These are phyloP conservation scores for Anolis carolinensis DNA, from an alignment of 2,113 vertebrate genomes.

Conservation along the genomic window DNA sequence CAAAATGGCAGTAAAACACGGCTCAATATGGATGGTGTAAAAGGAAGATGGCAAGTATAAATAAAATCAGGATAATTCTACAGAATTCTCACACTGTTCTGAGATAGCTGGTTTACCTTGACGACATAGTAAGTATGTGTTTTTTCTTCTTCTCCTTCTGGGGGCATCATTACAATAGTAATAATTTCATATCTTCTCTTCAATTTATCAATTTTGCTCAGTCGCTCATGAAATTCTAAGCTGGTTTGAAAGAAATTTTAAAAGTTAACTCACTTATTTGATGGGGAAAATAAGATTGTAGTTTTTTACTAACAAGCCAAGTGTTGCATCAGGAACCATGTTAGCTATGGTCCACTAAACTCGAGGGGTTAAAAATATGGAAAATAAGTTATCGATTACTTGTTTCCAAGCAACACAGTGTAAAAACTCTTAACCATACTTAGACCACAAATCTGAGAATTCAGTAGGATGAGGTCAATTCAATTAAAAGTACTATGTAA, in stretches of 20 bases:
- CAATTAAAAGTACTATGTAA: too few relatives aligned
- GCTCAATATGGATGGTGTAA: neutral
- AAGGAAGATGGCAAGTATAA: neutral
- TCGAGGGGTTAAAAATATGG: neutral
- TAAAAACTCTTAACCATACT: too few relatives aligned
- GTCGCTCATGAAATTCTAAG: conserved; percentile 82
- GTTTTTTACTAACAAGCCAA: neutral
- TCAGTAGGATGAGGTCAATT: too few relatives aligned
- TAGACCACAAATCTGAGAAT: too few relatives aligned
- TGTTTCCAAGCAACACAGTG: neutral
- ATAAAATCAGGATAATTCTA: neutral
- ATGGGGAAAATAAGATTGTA: neutral
- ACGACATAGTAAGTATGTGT: conserved; percentile 87
- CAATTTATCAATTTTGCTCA: conserved; percentile 87
- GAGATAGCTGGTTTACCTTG: conserved; percentile 77
- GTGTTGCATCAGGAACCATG: neutral
- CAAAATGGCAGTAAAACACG: neutral
- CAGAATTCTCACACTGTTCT: neutral
- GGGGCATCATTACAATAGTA: conserved; percentile 80
- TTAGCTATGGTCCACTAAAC: neutral
- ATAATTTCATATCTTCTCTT: conserved; percentile 87
- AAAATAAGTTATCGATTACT: neutral
- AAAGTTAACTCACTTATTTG: conserved; percentile 1
- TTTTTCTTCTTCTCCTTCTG: conserved; percentile 88
- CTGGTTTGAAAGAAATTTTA: conserved; percentile 73